These are phyloP conservation scores for Nesoenas mayeri DNA, from an alignment of 2,113 vertebrate species.

Conservation along the genomic window DNA sequence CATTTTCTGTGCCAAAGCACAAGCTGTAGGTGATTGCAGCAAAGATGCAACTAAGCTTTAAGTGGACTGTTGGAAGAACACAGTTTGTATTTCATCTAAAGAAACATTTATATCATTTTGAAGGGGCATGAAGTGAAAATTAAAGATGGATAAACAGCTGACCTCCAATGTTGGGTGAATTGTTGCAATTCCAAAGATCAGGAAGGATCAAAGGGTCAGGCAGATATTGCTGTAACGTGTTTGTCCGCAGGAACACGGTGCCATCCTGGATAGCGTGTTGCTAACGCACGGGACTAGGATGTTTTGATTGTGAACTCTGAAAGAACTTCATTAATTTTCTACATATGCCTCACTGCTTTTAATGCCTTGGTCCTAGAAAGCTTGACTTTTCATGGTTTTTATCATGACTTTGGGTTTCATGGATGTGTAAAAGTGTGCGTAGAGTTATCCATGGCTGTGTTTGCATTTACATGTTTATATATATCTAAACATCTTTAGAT, in stretches of 20 bases:
- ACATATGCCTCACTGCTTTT: neutral
- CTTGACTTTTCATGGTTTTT: neutral
- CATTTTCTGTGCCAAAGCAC: neutral
- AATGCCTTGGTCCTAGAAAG: neutral
- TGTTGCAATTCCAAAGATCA: neutral
- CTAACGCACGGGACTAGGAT: no score
- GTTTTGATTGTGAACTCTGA: neutral
- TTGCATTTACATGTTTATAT: neutral
- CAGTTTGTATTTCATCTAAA: neutral
- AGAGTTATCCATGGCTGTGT: neutral
- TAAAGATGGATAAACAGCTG: neutral
- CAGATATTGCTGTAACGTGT: neutral
- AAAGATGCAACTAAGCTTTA: neutral
- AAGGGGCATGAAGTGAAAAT: neutral
- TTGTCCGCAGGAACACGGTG: rapidly evolving
- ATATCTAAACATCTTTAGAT: no score
- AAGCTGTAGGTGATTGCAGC: neutral
- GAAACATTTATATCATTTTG: neutral
- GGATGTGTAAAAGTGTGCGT: neutral
- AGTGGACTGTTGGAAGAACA: neutral
- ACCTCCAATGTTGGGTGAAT: neutral
- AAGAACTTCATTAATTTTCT: neutral
- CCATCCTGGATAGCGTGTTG: rapidly evolving
- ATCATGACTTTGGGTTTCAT: neutral
- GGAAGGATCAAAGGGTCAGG: neutral